phyloP scores from a whole-genome alignment of 2,888 invertebrate species.

The Physocephala rufipes region DNA sequence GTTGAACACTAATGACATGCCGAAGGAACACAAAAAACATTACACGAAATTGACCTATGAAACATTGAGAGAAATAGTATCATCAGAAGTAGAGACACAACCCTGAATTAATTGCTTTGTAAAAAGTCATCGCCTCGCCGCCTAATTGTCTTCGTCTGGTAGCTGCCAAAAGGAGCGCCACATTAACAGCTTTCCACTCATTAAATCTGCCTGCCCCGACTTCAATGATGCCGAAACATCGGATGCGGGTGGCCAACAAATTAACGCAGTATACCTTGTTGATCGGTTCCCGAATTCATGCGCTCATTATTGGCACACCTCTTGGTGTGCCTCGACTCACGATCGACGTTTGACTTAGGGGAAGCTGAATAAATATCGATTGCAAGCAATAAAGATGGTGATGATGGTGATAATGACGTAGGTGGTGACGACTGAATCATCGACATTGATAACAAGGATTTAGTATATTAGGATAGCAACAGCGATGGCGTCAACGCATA shows the following conservation, averaged over 20 bases:
- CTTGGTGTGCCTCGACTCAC: background rate
- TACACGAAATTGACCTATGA: background rate
- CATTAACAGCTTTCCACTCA: background rate
- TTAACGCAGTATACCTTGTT: background rate
- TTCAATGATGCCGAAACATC: background rate
- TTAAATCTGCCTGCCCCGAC: background rate
- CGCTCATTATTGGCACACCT: constrained; percentile 23
- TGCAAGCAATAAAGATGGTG: too few relatives aligned
- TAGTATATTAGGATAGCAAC: background rate
- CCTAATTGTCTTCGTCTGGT: constrained; percentile 14
- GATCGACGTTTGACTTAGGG: too few relatives aligned
- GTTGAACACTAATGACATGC: constrained; percentile 36
- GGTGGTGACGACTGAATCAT: background rate
- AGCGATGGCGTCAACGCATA: background rate
- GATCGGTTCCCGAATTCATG: background rate
- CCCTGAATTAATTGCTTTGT: constrained; percentile 12
- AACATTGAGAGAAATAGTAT: background rate
- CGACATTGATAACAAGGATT: background rate
- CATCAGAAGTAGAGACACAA: too few relatives aligned
- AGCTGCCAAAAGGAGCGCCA: constrained; percentile 29
- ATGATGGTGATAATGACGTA: background rate
- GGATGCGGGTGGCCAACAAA: constrained; percentile 12
- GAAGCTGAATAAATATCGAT: background rate
- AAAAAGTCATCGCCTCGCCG: constrained; percentile 19
- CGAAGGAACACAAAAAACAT: background rate